These are phyloP conservation scores for Cephalopholis sonnerati DNA, from an alignment of 2,113 vertebrate genomes.

Conservation along the genomic window DNA sequence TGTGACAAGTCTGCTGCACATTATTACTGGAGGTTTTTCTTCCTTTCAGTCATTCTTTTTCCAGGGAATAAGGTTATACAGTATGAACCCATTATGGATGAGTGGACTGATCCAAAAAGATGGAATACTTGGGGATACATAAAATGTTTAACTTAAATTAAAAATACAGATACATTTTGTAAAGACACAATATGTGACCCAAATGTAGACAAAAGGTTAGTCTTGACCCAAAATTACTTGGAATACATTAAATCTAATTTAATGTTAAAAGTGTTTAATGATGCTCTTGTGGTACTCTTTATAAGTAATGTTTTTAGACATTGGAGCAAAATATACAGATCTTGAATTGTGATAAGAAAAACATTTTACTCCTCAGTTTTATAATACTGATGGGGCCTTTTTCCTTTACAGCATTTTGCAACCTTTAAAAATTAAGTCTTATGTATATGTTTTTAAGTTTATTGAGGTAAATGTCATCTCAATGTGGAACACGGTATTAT, in stretches of 20 bases:
- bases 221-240: background rate
- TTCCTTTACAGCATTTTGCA: too few relatives aligned
- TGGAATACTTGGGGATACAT: conserved; percentile 5
- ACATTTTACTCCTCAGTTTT: too few relatives aligned
- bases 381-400: too few relatives aligned
- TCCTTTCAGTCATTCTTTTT: background rate
- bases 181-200: background rate
- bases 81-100: background rate
- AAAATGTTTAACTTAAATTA: background rate
- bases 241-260: too few relatives aligned
- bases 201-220: background rate
- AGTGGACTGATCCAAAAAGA: background rate
- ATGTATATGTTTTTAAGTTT: background rate
- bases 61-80: background rate
- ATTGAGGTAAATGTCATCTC: background rate
- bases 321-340: too few relatives aligned
- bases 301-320: too few relatives aligned
- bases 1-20: conserved; percentile 4
- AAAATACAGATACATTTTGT: background rate
- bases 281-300: too few relatives aligned
- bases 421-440: too few relatives aligned
- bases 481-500: background rate
- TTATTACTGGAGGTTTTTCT: conserved; percentile 9
- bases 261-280: too few relatives aligned
- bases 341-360: too few relatives aligned